These are phyloP conservation scores for Leptestheria dahalacensis DNA, from an alignment of 1,140 invertebrate species.

Conservation along the genomic window DNA sequence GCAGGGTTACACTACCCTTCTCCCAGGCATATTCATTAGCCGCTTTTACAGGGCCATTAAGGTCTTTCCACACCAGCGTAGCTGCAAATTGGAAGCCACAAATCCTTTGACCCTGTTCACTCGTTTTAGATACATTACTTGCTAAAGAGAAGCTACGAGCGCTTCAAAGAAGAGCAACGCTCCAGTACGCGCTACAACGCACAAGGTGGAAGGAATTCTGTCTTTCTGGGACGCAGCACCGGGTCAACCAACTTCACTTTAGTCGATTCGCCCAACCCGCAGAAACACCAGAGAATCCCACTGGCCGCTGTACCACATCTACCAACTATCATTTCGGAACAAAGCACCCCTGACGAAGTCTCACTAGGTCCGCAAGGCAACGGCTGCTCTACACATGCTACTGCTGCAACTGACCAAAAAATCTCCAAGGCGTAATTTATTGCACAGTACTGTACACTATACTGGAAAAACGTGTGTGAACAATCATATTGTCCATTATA, in stretches of 20 bases:
- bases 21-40: not conserved
- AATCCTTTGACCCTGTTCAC: no score
- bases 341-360: not conserved
- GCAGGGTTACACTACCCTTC: not conserved
- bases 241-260: slow-evolving; percentile 8
- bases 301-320: not conserved
- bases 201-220: not conserved
- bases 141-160: slow-evolving; percentile 20
- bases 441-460: no score
- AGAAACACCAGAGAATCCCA: slow-evolving; percentile 2
- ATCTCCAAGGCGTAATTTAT: not conserved
- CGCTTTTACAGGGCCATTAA: not conserved
- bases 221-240: slow-evolving; percentile 14
- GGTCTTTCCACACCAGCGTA: no score
- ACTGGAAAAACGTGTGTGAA: no score
- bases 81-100: no score
- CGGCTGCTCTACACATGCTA: not conserved
- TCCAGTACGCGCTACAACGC: not conserved
- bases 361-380: not conserved
- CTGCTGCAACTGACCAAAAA: not conserved
- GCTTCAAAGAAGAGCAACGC: slow-evolving; percentile 19
- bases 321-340: not conserved
- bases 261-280: slow-evolving; percentile 9
- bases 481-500: no score
- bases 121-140: slow-evolving; percentile 20